Percentiles rank a stretch among this genome's conserved stretches.
These are phyloP conservation scores for Mystacides longicornis DNA, from an alignment of 2,888 invertebrate species.

Conservation along the genomic window DNA sequence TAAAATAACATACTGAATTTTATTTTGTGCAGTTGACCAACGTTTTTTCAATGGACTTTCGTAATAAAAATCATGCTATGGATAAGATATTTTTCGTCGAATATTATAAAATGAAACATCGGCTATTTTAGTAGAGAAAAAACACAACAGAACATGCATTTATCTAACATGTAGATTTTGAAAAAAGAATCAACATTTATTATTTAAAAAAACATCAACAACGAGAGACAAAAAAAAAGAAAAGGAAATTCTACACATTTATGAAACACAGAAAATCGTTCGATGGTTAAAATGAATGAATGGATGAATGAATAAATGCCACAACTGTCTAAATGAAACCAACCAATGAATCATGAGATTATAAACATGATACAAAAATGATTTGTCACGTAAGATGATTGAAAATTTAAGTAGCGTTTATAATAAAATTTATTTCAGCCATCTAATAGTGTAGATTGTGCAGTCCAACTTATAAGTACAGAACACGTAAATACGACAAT, in stretches of 20 bases:
- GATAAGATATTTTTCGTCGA: no score
- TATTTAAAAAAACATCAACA: no score
- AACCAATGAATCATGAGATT: neutral
- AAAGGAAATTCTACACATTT: neutral
- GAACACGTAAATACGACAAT: no score
- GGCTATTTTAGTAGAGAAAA: no score
- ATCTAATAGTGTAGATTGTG: conserved; percentile 1
- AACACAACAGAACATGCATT: neutral
- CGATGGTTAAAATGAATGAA: neutral
- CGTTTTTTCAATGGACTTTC: no score
- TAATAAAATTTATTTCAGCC: neutral
- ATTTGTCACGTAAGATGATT: neutral
- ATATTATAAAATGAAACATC: no score
- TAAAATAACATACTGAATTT: no score
- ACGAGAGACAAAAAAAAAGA: no score
- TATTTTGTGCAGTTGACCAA: no score
- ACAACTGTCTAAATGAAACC: neutral
- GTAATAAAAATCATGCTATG: no score
- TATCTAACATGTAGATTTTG: neutral
- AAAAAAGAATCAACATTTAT: neutral
- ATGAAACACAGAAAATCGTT: neutral
- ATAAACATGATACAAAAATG: neutral
- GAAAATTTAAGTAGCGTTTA: neutral
- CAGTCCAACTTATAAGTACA: neutral
- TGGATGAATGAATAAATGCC: neutral